Percentiles rank a stretch among this genome's conserved stretches.
phyloP scores from a whole-genome alignment of 2,797 vertebrate genomes.

The Threskiornis aethiopicus region DNA sequence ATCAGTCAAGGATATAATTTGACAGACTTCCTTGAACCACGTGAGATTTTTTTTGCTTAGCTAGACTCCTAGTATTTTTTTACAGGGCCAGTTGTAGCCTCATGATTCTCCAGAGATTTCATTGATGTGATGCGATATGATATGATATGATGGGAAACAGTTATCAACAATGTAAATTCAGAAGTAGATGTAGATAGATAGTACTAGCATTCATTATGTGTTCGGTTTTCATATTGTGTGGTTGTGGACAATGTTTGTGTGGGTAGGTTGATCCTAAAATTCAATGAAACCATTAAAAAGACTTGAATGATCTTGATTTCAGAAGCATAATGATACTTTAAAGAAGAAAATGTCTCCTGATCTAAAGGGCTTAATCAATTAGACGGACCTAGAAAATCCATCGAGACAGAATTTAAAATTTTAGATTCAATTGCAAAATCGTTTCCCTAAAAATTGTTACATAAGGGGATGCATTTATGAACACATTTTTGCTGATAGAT shows the following conservation, averaged over 20 bases:
- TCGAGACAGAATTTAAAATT: neutral
- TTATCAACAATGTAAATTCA: neutral
- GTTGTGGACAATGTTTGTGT: neutral
- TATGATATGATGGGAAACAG: neutral
- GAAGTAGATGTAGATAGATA: neutral
- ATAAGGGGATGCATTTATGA: neutral
- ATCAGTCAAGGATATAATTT: neutral
- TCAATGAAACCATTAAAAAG: neutral
- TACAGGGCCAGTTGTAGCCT: neutral
- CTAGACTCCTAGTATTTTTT: neutral
- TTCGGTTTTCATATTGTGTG: neutral
- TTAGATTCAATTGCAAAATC: neutral
- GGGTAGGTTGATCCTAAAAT: neutral
- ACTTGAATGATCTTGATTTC: neutral
- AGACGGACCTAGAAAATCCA: neutral
- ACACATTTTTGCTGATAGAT: neutral
- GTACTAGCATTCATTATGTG: neutral
- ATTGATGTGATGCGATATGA: neutral
- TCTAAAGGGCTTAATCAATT: neutral
- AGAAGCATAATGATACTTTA: neutral
- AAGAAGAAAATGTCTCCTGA: neutral
- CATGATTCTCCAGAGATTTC: neutral
- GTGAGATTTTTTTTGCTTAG: neutral
- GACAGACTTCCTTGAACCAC: neutral
- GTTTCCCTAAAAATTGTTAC: neutral